A percentile compares a stretch with the other conserved stretches of the same genome.
Conservation (phyloP, 2,113 vertebrate genomes). For the Uria aalge region DNA sequence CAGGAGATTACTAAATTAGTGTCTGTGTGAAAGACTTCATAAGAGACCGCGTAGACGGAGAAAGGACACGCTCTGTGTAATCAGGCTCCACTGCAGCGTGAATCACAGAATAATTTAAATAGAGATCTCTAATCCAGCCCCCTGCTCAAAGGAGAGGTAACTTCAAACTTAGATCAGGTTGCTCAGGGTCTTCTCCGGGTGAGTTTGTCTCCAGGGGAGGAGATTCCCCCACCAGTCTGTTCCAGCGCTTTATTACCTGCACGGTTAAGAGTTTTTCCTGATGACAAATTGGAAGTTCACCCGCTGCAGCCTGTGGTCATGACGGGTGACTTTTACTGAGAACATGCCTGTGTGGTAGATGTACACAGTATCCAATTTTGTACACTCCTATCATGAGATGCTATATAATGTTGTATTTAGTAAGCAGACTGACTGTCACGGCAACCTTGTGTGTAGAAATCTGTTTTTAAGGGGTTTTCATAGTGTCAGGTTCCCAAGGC, state of each 20-base stretch:
- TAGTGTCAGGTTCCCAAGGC: neutral
- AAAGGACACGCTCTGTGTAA: neutral
- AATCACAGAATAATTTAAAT: neutral
- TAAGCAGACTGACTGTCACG: neutral
- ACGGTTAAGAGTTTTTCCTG: neutral
- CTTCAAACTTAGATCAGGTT: neutral
- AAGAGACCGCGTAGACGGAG: neutral
- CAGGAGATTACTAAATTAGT: neutral
- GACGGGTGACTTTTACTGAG: neutral
- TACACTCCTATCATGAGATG: neutral
- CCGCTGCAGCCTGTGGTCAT: neutral
- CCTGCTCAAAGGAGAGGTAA: neutral
- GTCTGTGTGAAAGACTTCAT: neutral
- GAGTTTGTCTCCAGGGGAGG: neutral
- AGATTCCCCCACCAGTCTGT: neutral
- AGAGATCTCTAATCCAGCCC: neutral
- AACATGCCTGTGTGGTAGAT: neutral
- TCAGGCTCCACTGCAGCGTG: neutral
- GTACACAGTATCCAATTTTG: neutral
- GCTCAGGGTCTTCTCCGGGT: neutral
- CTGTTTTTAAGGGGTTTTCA: neutral
- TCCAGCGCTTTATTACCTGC: neutral
- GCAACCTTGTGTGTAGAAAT: neutral
- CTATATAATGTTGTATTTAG: neutral
- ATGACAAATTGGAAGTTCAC: neutral